Evolutionary conservation across 2,888 invertebrate species (phyloP), one percentile per base, ranked within the genome.

Genomic region (Holacanthella duospinosa): DNA sequence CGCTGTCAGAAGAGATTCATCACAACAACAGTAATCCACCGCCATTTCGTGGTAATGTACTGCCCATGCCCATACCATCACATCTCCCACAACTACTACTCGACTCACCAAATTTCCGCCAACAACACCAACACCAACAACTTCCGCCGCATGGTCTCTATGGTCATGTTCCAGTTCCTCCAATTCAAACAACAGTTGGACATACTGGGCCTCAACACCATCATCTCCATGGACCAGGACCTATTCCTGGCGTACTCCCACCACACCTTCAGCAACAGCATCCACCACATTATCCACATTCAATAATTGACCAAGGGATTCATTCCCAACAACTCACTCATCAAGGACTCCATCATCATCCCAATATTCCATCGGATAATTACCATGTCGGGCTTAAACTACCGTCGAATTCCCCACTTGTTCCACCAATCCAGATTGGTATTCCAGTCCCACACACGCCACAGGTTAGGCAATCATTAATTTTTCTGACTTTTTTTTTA

Each of bases 381-480:
- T 28, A 43, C 21, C 6, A n/a, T 21, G 12, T 43, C 36, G 2
- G 61, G 57, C 55, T 43, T 24, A 36, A 57, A 21, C 2, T 55
- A 62, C 44, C 43, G 26, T n/a, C 62, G 26, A 1, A 43, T 29
- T 55, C 56, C 21, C 4, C 57, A 44, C 12, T 29, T 26, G 16
- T 21, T n/a, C 9, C 9, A 28, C 3, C 62, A 44, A 25, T 3
- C n/a, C 26, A 60, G 44, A n/a, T 24, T 19, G 57, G 65, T 4
- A 48, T 62, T 25, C 65, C 66, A 53, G 76, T 78, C 29, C 79
- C 78, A 59, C 79, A 78, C 63, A 75, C 74, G n/a, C 74, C 75
- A 21, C 75, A 75, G 68, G 75, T 75, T 68, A 67, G 69, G 68
- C 60, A 48, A 59, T 55, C 55, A 21, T 65, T 55, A 21, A 43